Percentiles rank a stretch among this genome's conserved stretches.
phyloP scores from a whole-genome alignment of 2,888 invertebrate genomes.

The Rhorus exstirpatorius region DNA sequence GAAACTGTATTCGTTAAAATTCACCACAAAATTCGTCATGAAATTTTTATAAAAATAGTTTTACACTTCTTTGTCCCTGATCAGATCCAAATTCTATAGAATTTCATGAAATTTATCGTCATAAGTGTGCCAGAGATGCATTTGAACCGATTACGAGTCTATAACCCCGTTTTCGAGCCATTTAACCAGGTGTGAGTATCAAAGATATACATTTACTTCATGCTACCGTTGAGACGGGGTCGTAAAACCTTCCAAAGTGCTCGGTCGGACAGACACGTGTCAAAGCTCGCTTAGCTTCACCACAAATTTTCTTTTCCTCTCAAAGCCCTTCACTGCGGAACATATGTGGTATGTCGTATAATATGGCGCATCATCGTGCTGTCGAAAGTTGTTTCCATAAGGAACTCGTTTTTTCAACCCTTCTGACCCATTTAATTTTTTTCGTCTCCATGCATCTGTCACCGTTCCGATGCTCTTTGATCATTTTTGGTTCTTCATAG shows the following conservation, averaged over 20 bases:
- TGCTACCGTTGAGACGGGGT: not conserved
- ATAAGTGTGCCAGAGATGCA: not conserved
- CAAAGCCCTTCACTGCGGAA: conserved; percentile 21
- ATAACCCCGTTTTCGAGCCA: conserved; percentile 10
- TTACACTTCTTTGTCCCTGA: not conserved
- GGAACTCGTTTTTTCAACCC: conserved; percentile 24
- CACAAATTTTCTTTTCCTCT: not conserved
- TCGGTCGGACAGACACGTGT: conserved; percentile 27
- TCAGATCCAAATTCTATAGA: not conserved
- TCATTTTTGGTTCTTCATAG: no score
- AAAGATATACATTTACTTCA: conserved; percentile 6
- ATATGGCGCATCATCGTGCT: conserved; percentile 12
- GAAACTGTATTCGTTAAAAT: no score
- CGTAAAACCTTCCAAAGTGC: conserved; percentile 28
- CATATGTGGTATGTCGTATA: conserved; percentile 3
- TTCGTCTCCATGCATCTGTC: not conserved
- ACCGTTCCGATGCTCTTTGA: not conserved
- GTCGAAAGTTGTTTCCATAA: conserved; percentile 47
- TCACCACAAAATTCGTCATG: no score
- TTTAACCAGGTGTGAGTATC: conserved; percentile 1
- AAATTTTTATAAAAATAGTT: no score
- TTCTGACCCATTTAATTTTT: not conserved
- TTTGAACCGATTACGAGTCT: conserved; percentile 17
- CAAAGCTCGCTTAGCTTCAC: conserved; percentile 26
- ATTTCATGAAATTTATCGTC: conserved; percentile 32